Conservation (phyloP, 2,113 vertebrate species). For the Bombycilla garrulus region DNA sequence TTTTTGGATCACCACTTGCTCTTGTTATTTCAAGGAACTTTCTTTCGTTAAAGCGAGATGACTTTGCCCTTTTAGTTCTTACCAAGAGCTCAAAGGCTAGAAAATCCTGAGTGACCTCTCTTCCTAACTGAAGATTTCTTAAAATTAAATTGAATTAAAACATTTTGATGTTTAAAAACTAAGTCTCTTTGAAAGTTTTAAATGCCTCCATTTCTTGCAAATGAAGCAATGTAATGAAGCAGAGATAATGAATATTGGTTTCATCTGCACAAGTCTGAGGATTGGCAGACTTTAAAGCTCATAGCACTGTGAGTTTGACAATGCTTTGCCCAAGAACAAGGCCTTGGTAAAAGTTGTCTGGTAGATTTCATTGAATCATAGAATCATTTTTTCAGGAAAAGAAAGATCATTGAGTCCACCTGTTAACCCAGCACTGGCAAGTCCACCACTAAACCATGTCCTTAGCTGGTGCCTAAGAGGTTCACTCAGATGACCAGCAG, state of each 20-base stretch:
- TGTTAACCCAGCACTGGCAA: not conserved
- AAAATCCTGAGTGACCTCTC: not conserved
- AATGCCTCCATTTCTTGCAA: not conserved
- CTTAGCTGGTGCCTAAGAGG: not conserved
- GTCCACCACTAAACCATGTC: not conserved
- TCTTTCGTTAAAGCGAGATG: rapidly evolving
- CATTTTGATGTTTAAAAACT: not conserved
- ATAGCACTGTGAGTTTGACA: not conserved
- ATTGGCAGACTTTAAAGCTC: not conserved
- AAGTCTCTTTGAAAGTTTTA: not conserved
- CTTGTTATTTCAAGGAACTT: not conserved
- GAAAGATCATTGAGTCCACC: rapidly evolving
- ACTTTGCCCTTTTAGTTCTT: not conserved
- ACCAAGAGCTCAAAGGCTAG: not conserved
- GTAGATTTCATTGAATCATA: not conserved
- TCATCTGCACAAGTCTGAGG: not conserved
- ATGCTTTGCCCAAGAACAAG: not conserved
- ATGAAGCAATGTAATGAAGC: not conserved
- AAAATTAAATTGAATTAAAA: not conserved
- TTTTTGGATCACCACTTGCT: not conserved
- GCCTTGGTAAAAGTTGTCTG: not conserved
- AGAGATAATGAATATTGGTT: not conserved
- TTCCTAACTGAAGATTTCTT: not conserved
- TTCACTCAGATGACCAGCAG: not conserved
- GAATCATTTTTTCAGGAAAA: not conserved